These are phyloP conservation scores for Scopus umbretta DNA, from an alignment of 2,113 vertebrate species.

Conservation along the genomic window DNA sequence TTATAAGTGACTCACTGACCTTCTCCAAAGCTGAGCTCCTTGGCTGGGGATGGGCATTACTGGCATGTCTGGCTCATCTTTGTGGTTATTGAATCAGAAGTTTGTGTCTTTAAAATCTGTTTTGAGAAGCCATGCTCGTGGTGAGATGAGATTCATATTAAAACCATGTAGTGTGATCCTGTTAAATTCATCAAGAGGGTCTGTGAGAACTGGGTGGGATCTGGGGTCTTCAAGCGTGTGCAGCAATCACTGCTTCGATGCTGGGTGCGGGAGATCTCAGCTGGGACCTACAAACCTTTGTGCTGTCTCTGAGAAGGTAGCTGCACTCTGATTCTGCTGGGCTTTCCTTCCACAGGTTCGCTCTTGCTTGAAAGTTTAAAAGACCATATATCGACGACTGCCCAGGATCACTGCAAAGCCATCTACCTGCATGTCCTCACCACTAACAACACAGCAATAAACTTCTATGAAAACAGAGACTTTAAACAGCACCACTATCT, in stretches of 20 bases:
- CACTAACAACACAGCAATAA: conserved; percentile 95
- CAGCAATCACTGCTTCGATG: neutral
- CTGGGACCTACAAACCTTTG: neutral
- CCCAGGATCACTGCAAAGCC: conserved; percentile 98
- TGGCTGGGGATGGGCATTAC: neutral
- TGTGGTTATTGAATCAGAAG: neutral
- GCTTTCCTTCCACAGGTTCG: conserved; percentile 77
- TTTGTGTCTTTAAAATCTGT: neutral
- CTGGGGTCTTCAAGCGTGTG: neutral
- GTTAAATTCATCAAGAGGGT: neutral
- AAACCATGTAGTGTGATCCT: neutral
- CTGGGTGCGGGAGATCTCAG: neutral
- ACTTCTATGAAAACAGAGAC: conserved; percentile 98
- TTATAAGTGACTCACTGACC: neutral
- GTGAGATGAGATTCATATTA: neutral
- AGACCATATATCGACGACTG: conserved; percentile 94
- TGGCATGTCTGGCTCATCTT: neutral
- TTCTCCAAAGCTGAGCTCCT: neutral
- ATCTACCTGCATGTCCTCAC: conserved; percentile 98
- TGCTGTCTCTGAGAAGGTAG: neutral
- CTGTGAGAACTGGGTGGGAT: neutral
- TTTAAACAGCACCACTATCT: conserved; percentile 98
- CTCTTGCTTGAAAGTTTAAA: conserved; percentile 96
- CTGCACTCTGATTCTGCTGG: neutral
- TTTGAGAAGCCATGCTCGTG: neutral